Evolutionary conservation across 2,113 vertebrate genomes (phyloP), one percentile per base, ranked within the genome.

Genomic region (Entelurus aequoreus): DNA sequence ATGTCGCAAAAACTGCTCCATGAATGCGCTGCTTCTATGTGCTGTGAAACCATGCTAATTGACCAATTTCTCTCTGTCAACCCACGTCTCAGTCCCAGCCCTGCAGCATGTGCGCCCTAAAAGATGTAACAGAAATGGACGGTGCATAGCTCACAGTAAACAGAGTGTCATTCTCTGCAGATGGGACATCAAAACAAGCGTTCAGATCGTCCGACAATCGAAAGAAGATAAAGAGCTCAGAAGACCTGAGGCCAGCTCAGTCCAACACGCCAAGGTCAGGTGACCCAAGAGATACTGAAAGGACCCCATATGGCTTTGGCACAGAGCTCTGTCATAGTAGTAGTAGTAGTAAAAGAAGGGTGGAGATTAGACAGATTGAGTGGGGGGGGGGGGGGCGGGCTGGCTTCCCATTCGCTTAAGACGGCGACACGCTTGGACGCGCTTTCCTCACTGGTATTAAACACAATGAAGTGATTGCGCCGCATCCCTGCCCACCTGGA

Each of bases 401-500:
- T 15, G 8, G 60, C 68, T 74, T 84, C 62, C 68, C 71, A 68
- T 69, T 53, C 82, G 60, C 64, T 83, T 71, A 65, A 67, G 53
- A 72, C 48, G 68, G 48, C 36, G 77, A 68, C 84, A 82, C 74
- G 78, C 74, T 79, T 79, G 71, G 76, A 78, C 35, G 49, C 72
- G 58, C 66, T 80, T 72, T 67, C 66, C 71, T 75, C 59, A 56
- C 69, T 49, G 70, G 75, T 79, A 81, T 87, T 85, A 85, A 85
- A 73, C 62, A 75, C 81, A 81, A 77, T 85, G 80, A 86, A 76
- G 70, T 70, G 42, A 53, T 63, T 67, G 72, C 64, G 62, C 54
- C 42, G 67, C 74, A 55, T 70, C 62, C 63, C 69, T 74, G 54
- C 65, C 81, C 76, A 78, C 77, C 77, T 79, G 74, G 74, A 49